Evolutionary conservation across 2,797 vertebrate species (phyloP), one percentile per base, ranked within the genome.

Genomic region (Salmo trutta): DNA sequence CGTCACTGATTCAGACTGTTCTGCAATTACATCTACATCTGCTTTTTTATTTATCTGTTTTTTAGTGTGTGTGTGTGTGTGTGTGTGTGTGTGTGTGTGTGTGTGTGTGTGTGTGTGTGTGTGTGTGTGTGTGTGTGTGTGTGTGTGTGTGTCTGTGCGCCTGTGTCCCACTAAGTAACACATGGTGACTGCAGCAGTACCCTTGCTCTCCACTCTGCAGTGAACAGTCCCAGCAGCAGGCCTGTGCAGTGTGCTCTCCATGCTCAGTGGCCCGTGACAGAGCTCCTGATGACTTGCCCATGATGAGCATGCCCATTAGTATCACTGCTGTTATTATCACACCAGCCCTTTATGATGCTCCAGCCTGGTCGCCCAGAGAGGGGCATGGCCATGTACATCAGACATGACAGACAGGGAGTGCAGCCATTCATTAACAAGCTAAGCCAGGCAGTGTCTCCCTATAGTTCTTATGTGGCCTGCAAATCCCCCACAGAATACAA

Each of bases 231-330:
- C 64, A 33, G 77, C 70, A 71, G 76, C 79, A 47, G 41, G 41
- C 29, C 59, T 14, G 64, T 75, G 19, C 68, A 17, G 36, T 36
- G 29, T 65, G 69, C 3, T 21, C 36, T 71, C 21, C 52, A 36
- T 47, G 83, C 82, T 88, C 87, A 76, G 10, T 88, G 90, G 78
- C 77, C 88, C 56, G 21, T 90, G 80, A 81, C 84, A 29, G 68
- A 5, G 62, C 19, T 83, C 59, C 80, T 75, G 75, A 90, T 86
- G 78, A 81, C 54, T 5, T 75, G 24, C 77, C 66, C 82, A 81
- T 89, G 80, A 88, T 81, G 82, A 81, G 75, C 69, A 82, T 73
- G 62, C 27, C 59, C 27, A 82, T 88, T 85, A 77, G 27, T 10
- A 78, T 86, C 75, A 74, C 72, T 33, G 36, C 64, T 75, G 75